Evolutionary conservation across 2,797 vertebrate genomes (phyloP).

Genomic region (Coreius guichenoti): DNA sequence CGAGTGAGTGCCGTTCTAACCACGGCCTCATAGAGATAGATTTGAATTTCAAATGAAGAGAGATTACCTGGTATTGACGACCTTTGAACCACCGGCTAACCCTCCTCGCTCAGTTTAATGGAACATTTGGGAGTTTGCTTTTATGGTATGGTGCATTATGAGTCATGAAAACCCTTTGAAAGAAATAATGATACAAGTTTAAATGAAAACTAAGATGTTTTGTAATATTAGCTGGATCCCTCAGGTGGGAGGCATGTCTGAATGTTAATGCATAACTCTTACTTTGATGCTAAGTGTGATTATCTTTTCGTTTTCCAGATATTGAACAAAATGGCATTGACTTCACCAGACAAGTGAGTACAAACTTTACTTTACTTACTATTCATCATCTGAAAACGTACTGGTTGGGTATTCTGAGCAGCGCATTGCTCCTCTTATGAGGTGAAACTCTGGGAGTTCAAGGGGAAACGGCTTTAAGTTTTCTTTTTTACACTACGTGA

Average conservation of each 20-base stretch:
- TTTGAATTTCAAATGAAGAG: slow-evolving; percentile 97
- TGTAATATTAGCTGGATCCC: background rate
- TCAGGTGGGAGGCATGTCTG: background rate
- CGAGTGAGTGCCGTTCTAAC: slow-evolving; percentile 75
- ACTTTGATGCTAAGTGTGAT: background rate
- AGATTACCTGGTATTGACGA: slow-evolving; percentile 70
- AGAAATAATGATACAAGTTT: background rate
- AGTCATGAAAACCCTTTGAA: background rate
- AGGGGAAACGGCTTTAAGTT: background rate
- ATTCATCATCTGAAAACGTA: background rate
- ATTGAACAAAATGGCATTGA: slow-evolving; percentile 88
- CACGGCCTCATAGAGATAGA: slow-evolving; percentile 74
- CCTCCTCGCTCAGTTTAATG: slow-evolving; percentile 18
- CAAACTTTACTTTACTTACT: background rate
- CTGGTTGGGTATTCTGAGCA: background rate
- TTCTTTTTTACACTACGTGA: background rate
- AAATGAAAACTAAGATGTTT: background rate
- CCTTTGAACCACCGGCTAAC: slow-evolving; percentile 61
- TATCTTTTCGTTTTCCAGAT: slow-evolving; percentile 71
- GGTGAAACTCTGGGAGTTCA: background rate
- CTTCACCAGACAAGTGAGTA: slow-evolving; percentile 92
- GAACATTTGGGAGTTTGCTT: slow-evolving; percentile 27
- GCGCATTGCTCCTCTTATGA: background rate
- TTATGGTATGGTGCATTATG: slow-evolving; percentile 21
- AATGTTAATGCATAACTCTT: background rate